phyloP scores from a whole-genome alignment of 1,140 invertebrate species.

The Heliconius hermathena region DNA sequence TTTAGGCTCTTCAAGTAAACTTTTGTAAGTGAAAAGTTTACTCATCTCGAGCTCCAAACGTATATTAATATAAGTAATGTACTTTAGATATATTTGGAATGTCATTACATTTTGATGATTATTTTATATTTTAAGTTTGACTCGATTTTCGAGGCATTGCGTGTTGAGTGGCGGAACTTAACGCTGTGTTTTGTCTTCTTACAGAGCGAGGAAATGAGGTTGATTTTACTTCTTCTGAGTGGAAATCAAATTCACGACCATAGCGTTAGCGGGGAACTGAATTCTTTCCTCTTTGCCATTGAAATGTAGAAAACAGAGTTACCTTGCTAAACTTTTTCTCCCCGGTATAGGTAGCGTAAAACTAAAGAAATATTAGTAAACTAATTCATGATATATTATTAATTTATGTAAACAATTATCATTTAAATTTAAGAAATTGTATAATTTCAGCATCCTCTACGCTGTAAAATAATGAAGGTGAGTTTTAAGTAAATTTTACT shows the following conservation, averaged over 20 bases:
- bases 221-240: too few species aligned
- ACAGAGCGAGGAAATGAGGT: too few species aligned
- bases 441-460: neutral
- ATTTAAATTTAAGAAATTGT: slow-evolving; percentile 1
- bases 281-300: too few species aligned
- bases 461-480: neutral
- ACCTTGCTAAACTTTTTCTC: too few species aligned
- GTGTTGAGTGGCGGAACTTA: too few species aligned
- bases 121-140: neutral
- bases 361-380: too few species aligned
- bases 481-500: neutral
- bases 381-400: neutral
- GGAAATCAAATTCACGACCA: too few species aligned
- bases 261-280: too few species aligned
- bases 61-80: neutral
- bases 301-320: too few species aligned
- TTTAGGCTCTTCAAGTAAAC: neutral
- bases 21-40: slow-evolving; percentile 19
- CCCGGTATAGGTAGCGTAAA: too few species aligned
- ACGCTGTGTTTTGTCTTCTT: too few species aligned
- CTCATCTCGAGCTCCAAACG: neutral
- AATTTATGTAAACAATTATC: neutral
- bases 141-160: too few species aligned
- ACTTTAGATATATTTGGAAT: neutral
- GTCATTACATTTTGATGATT: neutral